Conservation (phyloP, 2,797 vertebrate genomes). For the Anguilla pacifica region DNA sequence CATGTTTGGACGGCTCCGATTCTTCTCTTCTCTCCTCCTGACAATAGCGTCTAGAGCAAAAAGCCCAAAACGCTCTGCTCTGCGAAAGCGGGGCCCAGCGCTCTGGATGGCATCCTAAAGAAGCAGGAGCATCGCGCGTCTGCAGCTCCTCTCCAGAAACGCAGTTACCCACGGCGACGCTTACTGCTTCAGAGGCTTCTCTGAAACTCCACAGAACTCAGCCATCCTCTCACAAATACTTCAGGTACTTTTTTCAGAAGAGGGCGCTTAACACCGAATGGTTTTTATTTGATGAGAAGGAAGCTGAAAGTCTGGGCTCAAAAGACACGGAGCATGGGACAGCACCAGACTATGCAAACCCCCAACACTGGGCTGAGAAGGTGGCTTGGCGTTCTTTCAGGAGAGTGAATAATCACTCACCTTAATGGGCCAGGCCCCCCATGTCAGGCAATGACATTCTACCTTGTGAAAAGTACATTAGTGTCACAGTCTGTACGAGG, state of each 20-base stretch:
- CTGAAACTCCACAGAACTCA: conserved; percentile 25
- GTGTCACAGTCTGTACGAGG: conserved; percentile 48
- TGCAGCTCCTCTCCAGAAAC: conserved; percentile 42
- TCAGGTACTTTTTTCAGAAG: conserved; percentile 13
- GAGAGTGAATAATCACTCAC: conserved; percentile 36
- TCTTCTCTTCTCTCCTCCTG: conserved; percentile 60
- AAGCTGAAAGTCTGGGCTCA: conserved; percentile 24
- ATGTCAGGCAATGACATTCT: conserved; percentile 49
- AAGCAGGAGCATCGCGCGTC: neutral
- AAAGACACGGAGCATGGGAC: conserved; percentile 31
- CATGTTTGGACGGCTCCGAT: conserved; percentile 70
- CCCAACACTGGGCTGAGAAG: conserved; percentile 21
- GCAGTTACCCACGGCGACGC: conserved; percentile 40
- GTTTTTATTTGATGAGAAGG: conserved; percentile 12
- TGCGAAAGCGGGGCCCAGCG: conserved; percentile 57
- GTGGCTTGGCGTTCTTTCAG: conserved; percentile 44
- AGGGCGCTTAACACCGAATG: neutral
- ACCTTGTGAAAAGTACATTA: conserved; percentile 66
- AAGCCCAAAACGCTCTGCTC: conserved; percentile 32
- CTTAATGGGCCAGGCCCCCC: conserved; percentile 42
- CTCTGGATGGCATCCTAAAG: conserved; percentile 24
- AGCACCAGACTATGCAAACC: conserved; percentile 25
- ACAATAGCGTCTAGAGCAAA: conserved; percentile 68
- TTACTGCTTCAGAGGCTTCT: conserved; percentile 30
- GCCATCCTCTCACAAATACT: conserved; percentile 29